phyloP scores from a whole-genome alignment of 2,888 invertebrate genomes.

The Drosophila mercatorum region DNA sequence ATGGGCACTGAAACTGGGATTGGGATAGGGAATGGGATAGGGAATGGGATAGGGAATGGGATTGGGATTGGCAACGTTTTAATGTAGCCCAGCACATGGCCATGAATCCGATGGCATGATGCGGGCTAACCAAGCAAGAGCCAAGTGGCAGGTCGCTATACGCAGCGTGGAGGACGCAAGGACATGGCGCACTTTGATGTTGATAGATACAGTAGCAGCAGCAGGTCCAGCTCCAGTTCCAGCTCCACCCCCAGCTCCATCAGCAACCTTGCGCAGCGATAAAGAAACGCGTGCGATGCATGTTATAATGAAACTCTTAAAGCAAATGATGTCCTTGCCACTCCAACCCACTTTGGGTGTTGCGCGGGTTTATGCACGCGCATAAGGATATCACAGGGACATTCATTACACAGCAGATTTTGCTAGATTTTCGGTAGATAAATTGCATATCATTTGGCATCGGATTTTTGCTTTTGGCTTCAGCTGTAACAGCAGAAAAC shows the following conservation, averaged over 20 bases:
- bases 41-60: constrained; percentile 2
- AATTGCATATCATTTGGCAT: constrained; percentile 77
- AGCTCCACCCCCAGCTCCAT: constrained; percentile 38
- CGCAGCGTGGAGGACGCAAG: constrained; percentile 24
- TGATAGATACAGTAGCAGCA: constrained; percentile 63
- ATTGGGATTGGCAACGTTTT: constrained; percentile 60
- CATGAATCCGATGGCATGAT: constrained; percentile 66
- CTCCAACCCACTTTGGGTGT: constrained; percentile 7
- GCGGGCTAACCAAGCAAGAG: constrained; percentile 30
- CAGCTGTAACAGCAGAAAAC: constrained; percentile 1
- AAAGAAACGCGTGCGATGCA: constrained; percentile 76
- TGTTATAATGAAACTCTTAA: constrained; percentile 79
- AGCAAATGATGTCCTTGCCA: constrained; percentile 69
- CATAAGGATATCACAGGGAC: constrained; percentile 49
- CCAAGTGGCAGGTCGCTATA: constrained; percentile 24
- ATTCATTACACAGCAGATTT: constrained; percentile 77
- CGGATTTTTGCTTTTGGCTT: constrained; percentile 62
- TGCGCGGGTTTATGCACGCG: constrained; percentile 35
- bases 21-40: neutral
- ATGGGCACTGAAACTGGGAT: neutral
- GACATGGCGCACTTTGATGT: constrained; percentile 64
- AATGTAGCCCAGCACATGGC: constrained; percentile 63
- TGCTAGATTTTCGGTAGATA: constrained; percentile 70
- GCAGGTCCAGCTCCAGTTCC: constrained; percentile 25
- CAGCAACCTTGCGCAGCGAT: constrained; percentile 59